Evolutionary conservation across 2,797 vertebrate species (phyloP).

Genomic region (Etheostoma nigrum): DNA sequence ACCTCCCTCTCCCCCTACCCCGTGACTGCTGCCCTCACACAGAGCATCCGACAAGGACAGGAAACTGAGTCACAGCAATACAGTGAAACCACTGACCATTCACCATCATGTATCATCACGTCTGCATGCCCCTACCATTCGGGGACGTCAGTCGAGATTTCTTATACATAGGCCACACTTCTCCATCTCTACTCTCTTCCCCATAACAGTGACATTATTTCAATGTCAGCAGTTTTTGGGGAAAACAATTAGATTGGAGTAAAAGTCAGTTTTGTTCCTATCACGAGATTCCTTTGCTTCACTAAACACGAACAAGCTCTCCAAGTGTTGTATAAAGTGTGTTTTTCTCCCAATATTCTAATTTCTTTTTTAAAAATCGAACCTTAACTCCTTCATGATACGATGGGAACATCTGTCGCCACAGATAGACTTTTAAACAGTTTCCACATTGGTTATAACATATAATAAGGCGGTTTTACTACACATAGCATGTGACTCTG

Average conservation of each 20-base stretch:
- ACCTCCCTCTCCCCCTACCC: neutral
- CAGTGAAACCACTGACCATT: neutral
- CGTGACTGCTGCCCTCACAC: neutral
- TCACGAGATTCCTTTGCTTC: neutral
- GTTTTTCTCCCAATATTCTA: no score
- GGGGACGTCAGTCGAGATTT: slow-evolving; percentile 23
- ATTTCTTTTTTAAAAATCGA: neutral
- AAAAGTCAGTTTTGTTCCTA: slow-evolving; percentile 1
- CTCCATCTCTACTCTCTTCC: slow-evolving; percentile 57
- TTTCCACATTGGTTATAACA: slow-evolving; percentile 5
- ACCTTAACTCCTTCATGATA: neutral
- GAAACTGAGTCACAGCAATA: slow-evolving; percentile 21
- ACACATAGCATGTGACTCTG: neutral
- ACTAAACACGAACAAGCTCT: neutral
- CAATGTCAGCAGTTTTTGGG: slow-evolving; percentile 51
- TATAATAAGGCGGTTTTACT: neutral
- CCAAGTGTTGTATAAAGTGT: neutral
- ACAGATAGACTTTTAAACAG: neutral
- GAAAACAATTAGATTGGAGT: slow-evolving; percentile 6
- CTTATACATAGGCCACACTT: slow-evolving; percentile 24
- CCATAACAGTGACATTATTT: slow-evolving; percentile 34
- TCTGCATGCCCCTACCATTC: no score
- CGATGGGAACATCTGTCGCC: neutral
- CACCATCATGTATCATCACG: neutral
- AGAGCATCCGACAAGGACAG: neutral